A percentile compares a stretch with the other conserved stretches of the same genome.
These are phyloP conservation scores for Cheumatopsyche charites DNA, from an alignment of 1,140 invertebrate genomes.

Conservation along the genomic window DNA sequence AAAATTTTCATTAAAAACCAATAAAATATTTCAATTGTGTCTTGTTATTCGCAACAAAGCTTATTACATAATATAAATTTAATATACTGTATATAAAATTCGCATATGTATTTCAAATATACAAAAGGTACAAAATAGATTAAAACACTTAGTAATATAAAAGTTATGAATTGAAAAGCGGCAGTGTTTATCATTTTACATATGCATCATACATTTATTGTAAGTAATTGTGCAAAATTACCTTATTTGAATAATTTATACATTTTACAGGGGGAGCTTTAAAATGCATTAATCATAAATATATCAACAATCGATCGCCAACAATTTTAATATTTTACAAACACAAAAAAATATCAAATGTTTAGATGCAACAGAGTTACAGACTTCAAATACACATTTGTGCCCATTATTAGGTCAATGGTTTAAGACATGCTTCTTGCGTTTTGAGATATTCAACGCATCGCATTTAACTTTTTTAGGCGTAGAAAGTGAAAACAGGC, in stretches of 20 bases:
- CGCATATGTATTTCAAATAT: conserved; percentile 8
- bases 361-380: no score
- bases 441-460: no score
- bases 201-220: not conserved
- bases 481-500: no score
- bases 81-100: conserved; percentile 6
- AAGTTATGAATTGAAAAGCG: conserved; percentile 18
- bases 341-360: not conserved
- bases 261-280: not conserved
- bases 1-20: no score
- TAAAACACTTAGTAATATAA: conserved; percentile 25
- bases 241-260: conserved; percentile 4
- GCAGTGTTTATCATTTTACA: conserved; percentile 22
- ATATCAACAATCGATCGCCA: conserved; percentile 6
- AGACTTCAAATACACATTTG: no score
- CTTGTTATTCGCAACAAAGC: not conserved
- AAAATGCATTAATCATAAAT: not conserved
- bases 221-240: conserved; percentile 16
- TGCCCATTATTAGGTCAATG: no score
- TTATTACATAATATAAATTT: conserved; percentile 2
- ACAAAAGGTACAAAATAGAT: conserved; percentile 26
- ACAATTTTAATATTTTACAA: conserved; percentile 1
- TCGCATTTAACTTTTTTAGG: no score
- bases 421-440: no score
- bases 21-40: no score